Base-by-base conservation (phyloP, 2,113 vertebrate genomes). In the Megaptera novaeangliae region DNA sequence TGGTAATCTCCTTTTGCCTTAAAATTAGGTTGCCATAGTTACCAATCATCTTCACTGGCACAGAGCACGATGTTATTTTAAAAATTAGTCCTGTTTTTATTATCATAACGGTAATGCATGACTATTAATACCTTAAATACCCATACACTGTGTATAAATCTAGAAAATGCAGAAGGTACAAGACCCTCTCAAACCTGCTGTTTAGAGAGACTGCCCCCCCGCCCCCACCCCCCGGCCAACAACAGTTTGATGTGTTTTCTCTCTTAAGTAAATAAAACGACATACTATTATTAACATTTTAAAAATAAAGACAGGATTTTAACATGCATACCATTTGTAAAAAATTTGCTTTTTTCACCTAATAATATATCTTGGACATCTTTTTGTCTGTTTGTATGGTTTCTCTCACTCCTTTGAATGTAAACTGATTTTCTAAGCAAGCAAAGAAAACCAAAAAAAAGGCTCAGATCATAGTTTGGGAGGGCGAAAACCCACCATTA, bases 11-110 rank as follows among this genome's bases (percentile, higher is more conserved):
- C 77, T 66, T 82, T 66, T 64, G 78, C 82, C 88, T 98, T 91
- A 94, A 88, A 96, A 89, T 69, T 64, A 81, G 59, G 97, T 97
- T 97, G 81, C 97, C 92, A 98, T 93, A 72, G 98, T 77, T 95
- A 97, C 96, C 64, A 77, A 68, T n/a, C 68, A 72, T 89, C 88
- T 61, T 91, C 59, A 9, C 77, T 52, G 46, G 93, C 77, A 88
- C 59, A 86, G 66, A 92, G 86, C 69, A 96, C n/a, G 49, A 27
- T 14, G 52, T 36, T 94, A 84, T 71, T 96, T 96, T 90, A 55
- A 93, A 94, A 78, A 69, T 78, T 41, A 61, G 55, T 82, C 41
- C 93, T 83, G 49, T 78, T 93, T 91, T 59, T n/a, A 5, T 85
- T 27, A 85, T 8, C n/a, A 20, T 39, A 83, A 72, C 14, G 41